Conservation (phyloP, 2,113 vertebrate genomes). For the Chauna torquata region DNA sequence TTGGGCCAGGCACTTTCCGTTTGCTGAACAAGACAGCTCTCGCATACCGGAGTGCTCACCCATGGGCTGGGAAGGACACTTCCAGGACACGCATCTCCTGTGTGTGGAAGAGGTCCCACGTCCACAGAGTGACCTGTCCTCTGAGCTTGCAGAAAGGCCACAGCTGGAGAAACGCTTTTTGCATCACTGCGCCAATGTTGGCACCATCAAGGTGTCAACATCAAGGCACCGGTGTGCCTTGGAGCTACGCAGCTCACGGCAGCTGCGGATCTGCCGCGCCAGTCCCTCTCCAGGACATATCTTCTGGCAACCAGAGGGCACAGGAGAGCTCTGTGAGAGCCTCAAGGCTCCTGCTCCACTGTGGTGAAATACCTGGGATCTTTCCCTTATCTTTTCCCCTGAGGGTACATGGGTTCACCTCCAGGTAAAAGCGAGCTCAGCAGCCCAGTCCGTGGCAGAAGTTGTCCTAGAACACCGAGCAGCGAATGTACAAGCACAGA, state of each 20-base stretch:
- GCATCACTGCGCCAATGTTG: accelerated
- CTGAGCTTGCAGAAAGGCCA: neutral
- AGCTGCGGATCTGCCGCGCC: neutral
- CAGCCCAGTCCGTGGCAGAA: neutral
- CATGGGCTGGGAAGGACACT: neutral
- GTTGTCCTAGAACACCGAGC: neutral
- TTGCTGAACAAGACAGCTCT: neutral
- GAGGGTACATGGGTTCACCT: neutral
- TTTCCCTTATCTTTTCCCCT: neutral
- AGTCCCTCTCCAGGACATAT: neutral
- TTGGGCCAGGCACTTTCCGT: neutral
- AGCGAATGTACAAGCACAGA: neutral
- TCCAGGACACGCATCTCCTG: too few relatives aligned
- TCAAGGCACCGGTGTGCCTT: neutral
- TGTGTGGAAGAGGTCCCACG: neutral
- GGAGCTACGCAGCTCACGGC: neutral
- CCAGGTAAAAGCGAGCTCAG: neutral
- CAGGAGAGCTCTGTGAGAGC: neutral
- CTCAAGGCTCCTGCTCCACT: neutral
- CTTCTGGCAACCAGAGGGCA: neutral
- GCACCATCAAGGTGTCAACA: too few relatives aligned
- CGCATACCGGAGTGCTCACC: neutral
- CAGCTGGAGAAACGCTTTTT: neutral
- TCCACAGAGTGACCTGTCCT: neutral
- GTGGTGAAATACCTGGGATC: neutral